phyloP scores from a whole-genome alignment of 2,113 vertebrate species.

The Monopterus albus region DNA sequence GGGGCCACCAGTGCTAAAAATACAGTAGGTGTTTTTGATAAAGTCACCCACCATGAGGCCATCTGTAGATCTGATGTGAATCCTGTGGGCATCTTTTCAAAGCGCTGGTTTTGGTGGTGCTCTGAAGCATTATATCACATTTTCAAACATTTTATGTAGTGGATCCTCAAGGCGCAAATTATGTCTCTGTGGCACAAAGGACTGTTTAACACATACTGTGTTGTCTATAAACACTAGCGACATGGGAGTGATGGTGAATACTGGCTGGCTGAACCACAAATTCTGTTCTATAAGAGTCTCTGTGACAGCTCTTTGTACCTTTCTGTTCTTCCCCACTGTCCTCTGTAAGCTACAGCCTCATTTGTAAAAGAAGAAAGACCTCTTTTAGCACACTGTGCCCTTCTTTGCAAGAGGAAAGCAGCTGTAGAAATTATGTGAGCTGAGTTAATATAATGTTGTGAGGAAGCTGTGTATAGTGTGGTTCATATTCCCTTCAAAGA shows the following conservation, averaged over 20 bases:
- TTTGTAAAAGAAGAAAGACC: conserved; percentile 47
- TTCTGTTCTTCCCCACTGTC: conserved; percentile 36
- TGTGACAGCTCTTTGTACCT: conserved; percentile 32
- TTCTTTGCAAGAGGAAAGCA: conserved; percentile 17
- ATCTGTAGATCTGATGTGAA: conserved; percentile 35
- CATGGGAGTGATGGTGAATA: conserved; percentile 34
- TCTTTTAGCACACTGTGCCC: conserved; percentile 14
- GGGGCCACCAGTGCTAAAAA: conserved; percentile 20
- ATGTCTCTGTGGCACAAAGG: conserved; percentile 34
- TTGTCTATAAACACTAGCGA: conserved; percentile 47
- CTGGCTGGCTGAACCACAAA: conserved; percentile 6
- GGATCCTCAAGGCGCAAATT: conserved; percentile 25
- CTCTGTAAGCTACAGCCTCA: conserved; percentile 42
- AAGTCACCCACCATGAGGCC: conserved; percentile 12
- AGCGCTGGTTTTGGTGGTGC: conserved; percentile 27
- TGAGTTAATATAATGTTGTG: conserved; percentile 51
- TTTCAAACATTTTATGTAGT: conserved; percentile 45
- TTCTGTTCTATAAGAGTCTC: conserved; percentile 18
- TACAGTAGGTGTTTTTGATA: conserved; percentile 19
- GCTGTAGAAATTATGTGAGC: conserved; percentile 44
- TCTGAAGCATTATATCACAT: conserved; percentile 38
- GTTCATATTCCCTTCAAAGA: conserved; percentile 13
- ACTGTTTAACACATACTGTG: conserved; percentile 36
- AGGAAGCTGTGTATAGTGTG: conserved; percentile 27
- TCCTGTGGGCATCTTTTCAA: conserved; percentile 45